These are phyloP conservation scores for Gadus chalcogrammus DNA, from an alignment of 2,113 vertebrate genomes.

Conservation along the genomic window DNA sequence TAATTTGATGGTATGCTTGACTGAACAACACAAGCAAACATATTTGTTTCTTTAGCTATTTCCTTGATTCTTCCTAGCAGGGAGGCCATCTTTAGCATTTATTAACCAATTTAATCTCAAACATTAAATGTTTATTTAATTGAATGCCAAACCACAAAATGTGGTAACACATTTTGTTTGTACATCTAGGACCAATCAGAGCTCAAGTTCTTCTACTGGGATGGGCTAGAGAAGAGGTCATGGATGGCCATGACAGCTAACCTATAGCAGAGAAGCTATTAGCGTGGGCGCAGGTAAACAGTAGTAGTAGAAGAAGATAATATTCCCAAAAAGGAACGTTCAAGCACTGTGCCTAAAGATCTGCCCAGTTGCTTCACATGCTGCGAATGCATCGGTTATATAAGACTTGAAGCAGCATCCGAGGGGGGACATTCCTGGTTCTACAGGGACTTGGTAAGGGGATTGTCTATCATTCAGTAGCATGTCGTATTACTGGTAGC, in stretches of 20 bases:
- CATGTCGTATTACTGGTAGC: constrained; percentile 39
- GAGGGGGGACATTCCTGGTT: constrained; percentile 50
- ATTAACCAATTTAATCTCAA: constrained; percentile 26
- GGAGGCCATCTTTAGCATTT: constrained; percentile 4
- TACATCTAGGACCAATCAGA: constrained; percentile 18
- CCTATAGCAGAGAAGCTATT: constrained; percentile 29
- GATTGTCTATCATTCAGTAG: constrained; percentile 61
- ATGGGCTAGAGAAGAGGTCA: constrained; percentile 27
- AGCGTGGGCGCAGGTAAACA: constrained; percentile 19
- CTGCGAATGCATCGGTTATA: constrained; percentile 63
- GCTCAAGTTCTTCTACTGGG: constrained; percentile 26
- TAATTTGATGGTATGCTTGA: no score
- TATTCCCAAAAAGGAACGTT: constrained; percentile 19
- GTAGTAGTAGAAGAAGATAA: constrained; percentile 4
- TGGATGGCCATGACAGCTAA: constrained; percentile 34
- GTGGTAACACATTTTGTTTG: constrained; percentile 17
- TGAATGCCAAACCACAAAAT: constrained; percentile 19
- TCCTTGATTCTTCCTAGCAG: background rate
- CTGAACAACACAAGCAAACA: background rate
- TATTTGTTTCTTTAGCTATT: background rate
- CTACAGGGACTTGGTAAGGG: constrained; percentile 25
- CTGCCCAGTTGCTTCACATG: constrained; percentile 60
- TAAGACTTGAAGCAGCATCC: constrained; percentile 65
- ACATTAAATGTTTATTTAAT: constrained; percentile 13
- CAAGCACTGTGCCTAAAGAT: constrained; percentile 52